phyloP scores from a whole-genome alignment of 2,113 vertebrate species.

The Melanotaenia duboulayi region DNA sequence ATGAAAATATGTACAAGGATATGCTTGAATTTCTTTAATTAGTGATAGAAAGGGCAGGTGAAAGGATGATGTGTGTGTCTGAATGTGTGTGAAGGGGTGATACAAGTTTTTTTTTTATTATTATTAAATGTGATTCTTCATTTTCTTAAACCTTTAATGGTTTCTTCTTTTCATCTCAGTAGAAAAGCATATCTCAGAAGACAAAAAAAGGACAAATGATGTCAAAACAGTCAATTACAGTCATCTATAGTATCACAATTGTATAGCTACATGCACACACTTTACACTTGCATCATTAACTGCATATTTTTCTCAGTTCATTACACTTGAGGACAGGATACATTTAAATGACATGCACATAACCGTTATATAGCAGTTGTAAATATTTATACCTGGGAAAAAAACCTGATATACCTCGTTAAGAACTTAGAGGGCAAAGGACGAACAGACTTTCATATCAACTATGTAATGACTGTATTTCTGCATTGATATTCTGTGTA shows the following conservation, averaged over 20 bases:
- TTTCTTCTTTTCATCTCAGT: conserved; percentile 12
- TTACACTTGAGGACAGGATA: conserved; percentile 61
- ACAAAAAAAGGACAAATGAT: conserved; percentile 26
- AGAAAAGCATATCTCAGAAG: conserved; percentile 19
- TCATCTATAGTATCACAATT: conserved; percentile 52
- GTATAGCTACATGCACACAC: conserved; percentile 42
- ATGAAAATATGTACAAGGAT: no score
- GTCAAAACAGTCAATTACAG: conserved; percentile 41
- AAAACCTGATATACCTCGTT: conserved; percentile 53
- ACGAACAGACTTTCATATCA: conserved; percentile 63
- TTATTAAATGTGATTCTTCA: not conserved
- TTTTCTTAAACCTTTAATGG: not conserved
- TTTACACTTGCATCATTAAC: conserved; percentile 59
- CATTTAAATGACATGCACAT: conserved; percentile 48
- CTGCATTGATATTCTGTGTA: conserved; percentile 62
- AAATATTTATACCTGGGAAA: conserved; percentile 66
- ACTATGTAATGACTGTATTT: conserved; percentile 57
- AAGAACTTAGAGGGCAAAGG: conserved; percentile 65
- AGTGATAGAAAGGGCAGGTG: not conserved
- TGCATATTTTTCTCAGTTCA: conserved; percentile 56
- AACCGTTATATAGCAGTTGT: conserved; percentile 59
- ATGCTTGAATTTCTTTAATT: no score
- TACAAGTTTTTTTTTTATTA: conserved; percentile 13
- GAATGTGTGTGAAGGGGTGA: conserved; percentile 5
- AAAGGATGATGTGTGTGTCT: not conserved